These are phyloP conservation scores for Labeo rohita DNA, from an alignment of 2,113 vertebrate genomes.

Conservation along the genomic window DNA sequence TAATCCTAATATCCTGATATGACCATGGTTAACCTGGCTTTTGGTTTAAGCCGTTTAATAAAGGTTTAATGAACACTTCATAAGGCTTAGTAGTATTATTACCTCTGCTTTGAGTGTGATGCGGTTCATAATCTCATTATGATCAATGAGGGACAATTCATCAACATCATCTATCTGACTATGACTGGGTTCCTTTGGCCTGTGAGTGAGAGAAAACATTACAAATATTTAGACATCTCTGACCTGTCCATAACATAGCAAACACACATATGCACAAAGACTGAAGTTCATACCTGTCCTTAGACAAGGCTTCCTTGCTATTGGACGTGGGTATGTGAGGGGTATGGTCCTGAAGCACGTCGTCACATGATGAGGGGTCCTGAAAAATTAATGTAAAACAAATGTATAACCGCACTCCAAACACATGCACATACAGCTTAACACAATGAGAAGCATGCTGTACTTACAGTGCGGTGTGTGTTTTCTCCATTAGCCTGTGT, in stretches of 20 bases:
- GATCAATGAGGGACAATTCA: slow-evolving; percentile 94
- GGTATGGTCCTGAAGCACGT: slow-evolving; percentile 70
- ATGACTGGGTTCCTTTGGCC: slow-evolving; percentile 80
- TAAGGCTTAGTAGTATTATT: slow-evolving; percentile 45
- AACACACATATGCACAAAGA: not conserved
- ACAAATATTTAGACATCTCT: not conserved
- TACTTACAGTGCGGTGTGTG: slow-evolving; percentile 87
- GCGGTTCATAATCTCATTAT: slow-evolving; percentile 92
- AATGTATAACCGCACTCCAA: not conserved
- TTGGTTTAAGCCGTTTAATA: not conserved
- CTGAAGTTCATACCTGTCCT: slow-evolving; percentile 67
- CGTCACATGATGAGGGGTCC: slow-evolving; percentile 70
- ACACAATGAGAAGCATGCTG: slow-evolving; percentile 54
- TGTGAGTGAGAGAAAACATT: slow-evolving; percentile 64
- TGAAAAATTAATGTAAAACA: slow-evolving; percentile 1
- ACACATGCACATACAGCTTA: slow-evolving; percentile 1
- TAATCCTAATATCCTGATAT: not conserved
- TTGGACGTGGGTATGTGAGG: slow-evolving; percentile 70
- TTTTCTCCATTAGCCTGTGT: slow-evolving; percentile 87
- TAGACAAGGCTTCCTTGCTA: slow-evolving; percentile 74
- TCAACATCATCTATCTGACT: slow-evolving; percentile 86
- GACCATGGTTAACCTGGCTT: not conserved
- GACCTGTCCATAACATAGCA: slow-evolving; percentile 9
- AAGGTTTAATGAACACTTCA: not conserved
- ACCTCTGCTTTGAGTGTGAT: slow-evolving; percentile 96